Percentiles rank a stretch among this genome's conserved stretches.
phyloP scores from a whole-genome alignment of 2,888 invertebrate genomes.

The Limenitis camilla region DNA sequence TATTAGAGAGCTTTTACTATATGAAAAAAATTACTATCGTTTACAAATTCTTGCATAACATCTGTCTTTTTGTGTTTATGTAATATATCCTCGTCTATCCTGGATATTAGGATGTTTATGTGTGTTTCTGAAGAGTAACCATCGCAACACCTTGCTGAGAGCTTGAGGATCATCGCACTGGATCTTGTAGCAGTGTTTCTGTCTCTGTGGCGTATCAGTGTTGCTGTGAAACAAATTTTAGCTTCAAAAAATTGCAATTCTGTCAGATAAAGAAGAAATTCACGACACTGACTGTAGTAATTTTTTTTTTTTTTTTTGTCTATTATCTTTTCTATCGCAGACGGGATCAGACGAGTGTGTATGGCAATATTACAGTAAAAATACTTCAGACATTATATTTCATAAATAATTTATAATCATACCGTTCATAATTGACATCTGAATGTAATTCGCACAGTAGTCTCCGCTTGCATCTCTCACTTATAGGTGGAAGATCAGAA shows the following conservation, averaged over 20 bases:
- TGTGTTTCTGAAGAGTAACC: constrained; percentile 42
- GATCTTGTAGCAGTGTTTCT: constrained; percentile 49
- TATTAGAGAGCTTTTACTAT: not conserved
- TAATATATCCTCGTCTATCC: constrained; percentile 9
- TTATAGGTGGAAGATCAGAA: constrained; percentile 37
- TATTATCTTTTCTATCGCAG: too few species aligned
- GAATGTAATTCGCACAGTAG: constrained; percentile 60
- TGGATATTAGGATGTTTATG: not conserved
- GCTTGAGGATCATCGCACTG: constrained; percentile 52
- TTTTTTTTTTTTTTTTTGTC: too few species aligned
- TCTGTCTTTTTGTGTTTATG: not conserved
- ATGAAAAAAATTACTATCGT: not conserved
- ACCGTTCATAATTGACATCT: constrained; percentile 40
- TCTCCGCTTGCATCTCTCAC: constrained; percentile 55
- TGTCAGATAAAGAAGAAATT: too few species aligned
- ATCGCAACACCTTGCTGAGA: constrained; percentile 40
- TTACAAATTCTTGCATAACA: not conserved
- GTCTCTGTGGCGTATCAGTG: constrained; percentile 15
- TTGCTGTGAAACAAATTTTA: not conserved
- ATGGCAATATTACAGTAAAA: too few species aligned
- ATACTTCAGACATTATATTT: too few species aligned
- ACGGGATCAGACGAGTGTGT: too few species aligned
- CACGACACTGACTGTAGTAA: too few species aligned
- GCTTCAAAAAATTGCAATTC: not conserved
- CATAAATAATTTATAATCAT: not conserved